Base-by-base conservation (phyloP, 2,113 vertebrate genomes). In the Oreochromis aureus region DNA sequence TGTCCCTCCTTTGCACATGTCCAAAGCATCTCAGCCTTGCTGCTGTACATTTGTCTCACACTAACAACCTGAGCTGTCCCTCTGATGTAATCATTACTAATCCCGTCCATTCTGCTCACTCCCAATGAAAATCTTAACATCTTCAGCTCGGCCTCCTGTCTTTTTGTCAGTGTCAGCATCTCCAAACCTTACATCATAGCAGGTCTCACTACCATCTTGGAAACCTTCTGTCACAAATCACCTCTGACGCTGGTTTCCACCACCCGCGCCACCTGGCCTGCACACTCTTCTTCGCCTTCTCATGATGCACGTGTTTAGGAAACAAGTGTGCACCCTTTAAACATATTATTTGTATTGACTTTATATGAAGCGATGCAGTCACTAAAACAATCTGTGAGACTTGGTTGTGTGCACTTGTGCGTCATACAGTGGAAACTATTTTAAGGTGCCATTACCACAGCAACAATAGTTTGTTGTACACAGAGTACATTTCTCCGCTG, bases 231-330 rank as follows among this genome's bases (percentile, higher is more conserved):
- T 41, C 36, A 15, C n/a, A 41, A 41, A 69, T 69, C 63, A 9
- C 63, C 63, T 41, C 4, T 69, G 63, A 9, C 4, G 1, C 36
- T 41, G 11, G 36, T 22, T n/a, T 69, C 30, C 59, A 63, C 36
- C 19, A 69, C 3, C 36, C 10, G 12, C 19, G 7, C 63, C 11
- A 22, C 36, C 63, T 19, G 7, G 22, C 36, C 7, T 69, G 19
- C 36, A 22, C 12, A 9, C 36, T 69, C 1, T 41, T 69, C 36
- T 69, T 69, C 36, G 22, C 3, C 34, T 69, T 9, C 36, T 22
- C n/a, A 41, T 1, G 12, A 41, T 9, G 11, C 63, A 0, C 2
- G 1, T 41, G 19, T 41, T 44, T 44, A 15, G n/a, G n/a, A 71
- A 71, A 24, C 39, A 2, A 15, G 19, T 41, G 63, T 41, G 19